Base-by-base conservation (phyloP, 2,113 vertebrate species). In the Castor canadensis region DNA sequence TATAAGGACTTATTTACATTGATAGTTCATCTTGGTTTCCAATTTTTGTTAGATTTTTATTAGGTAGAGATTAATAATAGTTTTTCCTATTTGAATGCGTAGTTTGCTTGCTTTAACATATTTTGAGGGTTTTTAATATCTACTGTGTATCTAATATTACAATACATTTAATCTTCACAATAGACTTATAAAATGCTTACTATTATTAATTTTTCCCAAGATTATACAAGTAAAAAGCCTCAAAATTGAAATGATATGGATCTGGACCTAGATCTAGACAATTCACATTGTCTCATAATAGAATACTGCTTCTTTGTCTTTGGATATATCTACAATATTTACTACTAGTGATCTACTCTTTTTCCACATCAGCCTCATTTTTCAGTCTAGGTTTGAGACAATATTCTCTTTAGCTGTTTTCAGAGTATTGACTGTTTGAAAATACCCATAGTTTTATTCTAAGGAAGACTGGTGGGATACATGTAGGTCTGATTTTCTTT, bases 401-500 rank as follows among this genome's bases (percentile, higher is more conserved):
- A 17, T 45, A 8, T 6, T 35, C n/a, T 47, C 19, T 58, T 80
- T 17, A n/a, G 22, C 60, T 43, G 24, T 76, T 7, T 85, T 12
- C 17, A n/a, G n/a, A n/a, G n/a, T n/a, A n/a, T 66, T 54, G 9
- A 6, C 38, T 60, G 7, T 40, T 95, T 40, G 19, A 86, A 91
- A 85, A 49, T 84, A 28, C 69, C 71, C 69, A 22, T 71, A 32
- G 82, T 91, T 93, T 66, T 28, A 88, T 35, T 89, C 43, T 72
- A 40, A 77, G n/a, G 26, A 67, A 2, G 92, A 54, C 76, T 72
- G 24, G 28, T 72, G 62, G 24, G 45, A 45, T 69, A 89, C 35
- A 83, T 26, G 86, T 83, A 87, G 67, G 32, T 83, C 64, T 86
- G 15, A 60, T 85, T 91, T 76, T 95, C 80, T 87, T 80, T 45